phyloP scores from a whole-genome alignment of 2,888 invertebrate genomes.

The Apoderus coryli region DNA sequence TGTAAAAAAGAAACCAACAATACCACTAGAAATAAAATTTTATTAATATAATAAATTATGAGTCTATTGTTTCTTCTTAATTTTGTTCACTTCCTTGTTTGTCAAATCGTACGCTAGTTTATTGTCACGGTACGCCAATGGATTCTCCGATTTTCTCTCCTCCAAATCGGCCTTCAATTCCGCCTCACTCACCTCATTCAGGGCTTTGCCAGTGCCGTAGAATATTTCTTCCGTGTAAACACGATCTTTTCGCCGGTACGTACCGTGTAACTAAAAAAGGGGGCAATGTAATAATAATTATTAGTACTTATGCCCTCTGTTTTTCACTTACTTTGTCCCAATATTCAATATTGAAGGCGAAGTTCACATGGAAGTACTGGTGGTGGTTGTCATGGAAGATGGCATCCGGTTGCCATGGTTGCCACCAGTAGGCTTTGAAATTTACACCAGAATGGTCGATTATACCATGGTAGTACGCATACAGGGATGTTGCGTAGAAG shows the following conservation, averaged over 20 bases:
- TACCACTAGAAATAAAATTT: no score
- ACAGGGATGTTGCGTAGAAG: slow-evolving; percentile 34
- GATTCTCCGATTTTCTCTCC: slow-evolving; percentile 36
- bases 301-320: no score
- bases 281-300: slow-evolving; percentile 4
- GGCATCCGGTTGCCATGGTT: slow-evolving; percentile 60
- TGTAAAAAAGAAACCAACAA: no score
- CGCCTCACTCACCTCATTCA: slow-evolving; percentile 35
- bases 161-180: slow-evolving; percentile 37
- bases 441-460: slow-evolving; percentile 62
- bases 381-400: slow-evolving; percentile 67
- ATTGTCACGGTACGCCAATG: slow-evolving; percentile 32
- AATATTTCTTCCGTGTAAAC: slow-evolving; percentile 54
- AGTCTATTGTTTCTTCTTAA: not conserved
- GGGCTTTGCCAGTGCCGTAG: slow-evolving; percentile 41
- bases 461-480: slow-evolving; percentile 58
- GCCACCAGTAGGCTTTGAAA: slow-evolving; percentile 60
- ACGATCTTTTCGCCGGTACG: slow-evolving; percentile 44
- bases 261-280: slow-evolving; percentile 47
- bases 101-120: slow-evolving; percentile 13
- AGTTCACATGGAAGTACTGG: slow-evolving; percentile 65
- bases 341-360: slow-evolving; percentile 52
- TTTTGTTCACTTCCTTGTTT: not conserved
- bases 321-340: slow-evolving; percentile 50
- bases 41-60: no score